A percentile compares a stretch with the other conserved stretches of the same genome.
Conservation (phyloP, 92 coral and sea anemone genomes). For the Actinostola sp. region DNA sequence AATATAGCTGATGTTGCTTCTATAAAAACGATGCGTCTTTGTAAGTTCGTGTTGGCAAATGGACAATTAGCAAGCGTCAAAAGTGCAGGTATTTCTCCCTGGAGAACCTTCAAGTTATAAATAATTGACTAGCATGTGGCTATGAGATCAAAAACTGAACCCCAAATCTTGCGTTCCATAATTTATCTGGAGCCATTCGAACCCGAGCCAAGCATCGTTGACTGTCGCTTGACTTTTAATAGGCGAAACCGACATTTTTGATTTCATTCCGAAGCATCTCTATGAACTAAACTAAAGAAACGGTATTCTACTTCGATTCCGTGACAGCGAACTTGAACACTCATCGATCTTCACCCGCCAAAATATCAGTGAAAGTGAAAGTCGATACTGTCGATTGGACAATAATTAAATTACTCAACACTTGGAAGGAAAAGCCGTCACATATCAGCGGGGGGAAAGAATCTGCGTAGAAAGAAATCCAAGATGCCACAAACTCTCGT, state of each 20-base stretch:
- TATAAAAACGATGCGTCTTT: no score
- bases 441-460: neutral
- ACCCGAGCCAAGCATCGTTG: no score
- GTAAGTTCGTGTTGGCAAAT: neutral
- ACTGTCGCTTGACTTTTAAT: no score
- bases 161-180: constrained; percentile 5
- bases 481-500: constrained; percentile 68
- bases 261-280: no score
- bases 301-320: no score
- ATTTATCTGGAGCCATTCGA: neutral
- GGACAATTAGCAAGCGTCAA: constrained; percentile 1
- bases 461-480: no score
- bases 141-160: constrained; percentile 46
- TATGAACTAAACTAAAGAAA: no score
- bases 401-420: no score
- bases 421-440: neutral
- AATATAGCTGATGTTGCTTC: no score
- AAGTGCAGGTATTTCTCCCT: constrained; percentile 35
- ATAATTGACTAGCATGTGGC: constrained; percentile 59
- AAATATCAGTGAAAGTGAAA: neutral
- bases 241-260: no score
- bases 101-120: constrained; percentile 18
- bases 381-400: neutral
- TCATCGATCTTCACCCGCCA: no score
- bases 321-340: no score